A percentile compares a stretch with the other conserved stretches of the same genome.
Evolutionary conservation across 2,797 vertebrate genomes (phyloP).

Genomic region (Netta rufina): DNA sequence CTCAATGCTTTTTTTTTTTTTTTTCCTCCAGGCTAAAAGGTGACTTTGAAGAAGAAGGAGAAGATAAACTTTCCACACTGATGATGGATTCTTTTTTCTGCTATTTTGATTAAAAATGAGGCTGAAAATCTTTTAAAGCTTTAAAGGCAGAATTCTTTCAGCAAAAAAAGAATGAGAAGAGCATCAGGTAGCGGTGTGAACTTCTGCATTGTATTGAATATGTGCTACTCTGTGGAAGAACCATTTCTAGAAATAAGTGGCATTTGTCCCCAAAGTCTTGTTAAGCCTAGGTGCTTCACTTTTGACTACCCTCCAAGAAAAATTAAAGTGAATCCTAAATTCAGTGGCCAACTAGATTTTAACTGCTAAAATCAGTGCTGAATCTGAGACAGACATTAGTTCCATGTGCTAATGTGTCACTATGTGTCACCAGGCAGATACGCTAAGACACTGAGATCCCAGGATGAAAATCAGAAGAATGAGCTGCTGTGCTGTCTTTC

Average conservation of each 20-base stretch:
- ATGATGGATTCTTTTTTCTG: neutral
- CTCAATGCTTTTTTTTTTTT: neutral
- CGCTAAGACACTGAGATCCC: neutral
- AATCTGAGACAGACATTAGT: neutral
- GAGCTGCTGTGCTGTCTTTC: neutral
- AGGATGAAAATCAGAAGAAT: neutral
- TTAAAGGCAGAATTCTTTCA: neutral
- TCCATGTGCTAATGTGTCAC: neutral
- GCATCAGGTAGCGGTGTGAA: neutral
- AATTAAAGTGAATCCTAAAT: neutral
- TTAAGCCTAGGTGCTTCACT: neutral
- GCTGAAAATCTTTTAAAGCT: neutral
- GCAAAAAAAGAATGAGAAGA: neutral
- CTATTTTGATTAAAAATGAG: conserved; percentile 18
- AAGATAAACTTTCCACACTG: neutral
- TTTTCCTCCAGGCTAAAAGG: neutral
- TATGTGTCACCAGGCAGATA: neutral
- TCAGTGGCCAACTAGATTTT: neutral
- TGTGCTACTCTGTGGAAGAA: neutral
- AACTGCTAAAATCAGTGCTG: neutral
- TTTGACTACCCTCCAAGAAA: neutral
- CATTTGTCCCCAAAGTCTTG: neutral
- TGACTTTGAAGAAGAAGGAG: neutral
- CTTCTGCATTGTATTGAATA: neutral
- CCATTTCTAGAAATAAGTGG: neutral